phyloP scores from a whole-genome alignment of 2,113 vertebrate genomes.

The Hiodon alosoides region DNA sequence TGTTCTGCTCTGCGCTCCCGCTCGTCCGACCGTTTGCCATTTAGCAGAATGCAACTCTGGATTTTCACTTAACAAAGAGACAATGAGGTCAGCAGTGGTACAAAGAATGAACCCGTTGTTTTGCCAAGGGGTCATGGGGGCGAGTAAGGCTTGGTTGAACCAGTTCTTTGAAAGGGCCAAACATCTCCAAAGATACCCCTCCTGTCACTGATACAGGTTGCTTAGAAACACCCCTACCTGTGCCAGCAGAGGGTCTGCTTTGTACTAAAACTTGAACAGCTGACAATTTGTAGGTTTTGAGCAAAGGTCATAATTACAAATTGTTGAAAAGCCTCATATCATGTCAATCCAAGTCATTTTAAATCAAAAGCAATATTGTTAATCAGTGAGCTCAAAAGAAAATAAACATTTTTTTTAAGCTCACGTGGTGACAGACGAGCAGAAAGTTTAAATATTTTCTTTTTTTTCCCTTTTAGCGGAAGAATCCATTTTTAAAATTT shows the following conservation, averaged over 20 bases:
- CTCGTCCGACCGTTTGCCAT: conserved; percentile 40
- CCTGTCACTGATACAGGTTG: conserved; percentile 49
- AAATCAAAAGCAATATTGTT: conserved; percentile 45
- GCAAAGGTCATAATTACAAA: conserved; percentile 54
- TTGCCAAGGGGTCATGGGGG: conserved; percentile 52
- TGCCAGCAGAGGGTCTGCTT: conserved; percentile 48
- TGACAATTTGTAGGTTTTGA: conserved; percentile 39
- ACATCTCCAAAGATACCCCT: conserved; percentile 62
- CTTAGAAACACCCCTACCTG: conserved; percentile 48
- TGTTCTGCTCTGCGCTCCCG: conserved; percentile 29
- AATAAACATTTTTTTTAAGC: conserved; percentile 13
- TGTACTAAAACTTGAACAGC: conserved; percentile 34
- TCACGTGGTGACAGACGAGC: conserved; percentile 2
- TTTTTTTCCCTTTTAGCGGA: not conserved
- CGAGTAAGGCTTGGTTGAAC: conserved; percentile 54
- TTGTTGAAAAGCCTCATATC: conserved; percentile 62
- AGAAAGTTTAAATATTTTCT: not conserved
- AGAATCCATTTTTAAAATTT: conserved; percentile 2
- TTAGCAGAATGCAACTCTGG: conserved; percentile 67
- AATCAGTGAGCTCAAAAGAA: conserved; percentile 33
- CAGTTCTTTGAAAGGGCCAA: conserved; percentile 50
- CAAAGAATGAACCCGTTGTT: conserved; percentile 69
- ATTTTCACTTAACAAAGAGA: conserved; percentile 67
- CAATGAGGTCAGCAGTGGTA: conserved; percentile 67
- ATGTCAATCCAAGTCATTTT: conserved; percentile 44